These are phyloP conservation scores for Lordiphosa mommai DNA, from an alignment of 1,140 invertebrate species.

Conservation along the genomic window DNA sequence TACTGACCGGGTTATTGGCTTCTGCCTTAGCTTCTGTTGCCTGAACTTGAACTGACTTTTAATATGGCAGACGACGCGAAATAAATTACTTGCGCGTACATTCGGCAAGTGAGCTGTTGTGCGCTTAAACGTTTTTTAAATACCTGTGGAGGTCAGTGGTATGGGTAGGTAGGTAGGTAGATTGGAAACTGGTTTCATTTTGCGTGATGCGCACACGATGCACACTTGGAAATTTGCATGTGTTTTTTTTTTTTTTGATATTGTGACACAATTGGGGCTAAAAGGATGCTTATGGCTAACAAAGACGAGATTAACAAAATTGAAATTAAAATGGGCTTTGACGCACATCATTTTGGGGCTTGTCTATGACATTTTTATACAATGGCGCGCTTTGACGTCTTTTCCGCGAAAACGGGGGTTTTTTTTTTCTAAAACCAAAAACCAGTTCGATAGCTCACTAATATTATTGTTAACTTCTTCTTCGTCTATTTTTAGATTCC, in stretches of 20 bases:
- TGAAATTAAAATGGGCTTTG: not conserved
- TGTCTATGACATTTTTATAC: too few species aligned
- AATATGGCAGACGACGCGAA: slow-evolving; percentile 22
- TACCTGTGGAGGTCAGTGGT: slow-evolving; percentile 56
- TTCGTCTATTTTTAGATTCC: slow-evolving; percentile 65
- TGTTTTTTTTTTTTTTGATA: slow-evolving; percentile 18
- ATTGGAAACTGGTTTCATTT: slow-evolving; percentile 59
- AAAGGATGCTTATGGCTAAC: not conserved
- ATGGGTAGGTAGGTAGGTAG: slow-evolving; percentile 2
- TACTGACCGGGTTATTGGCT: slow-evolving; percentile 44
- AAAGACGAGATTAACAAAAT: not conserved
- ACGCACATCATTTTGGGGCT: not conserved
- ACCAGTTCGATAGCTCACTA: slow-evolving; percentile 39
- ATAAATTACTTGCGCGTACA: slow-evolving; percentile 27
- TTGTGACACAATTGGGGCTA: slow-evolving; percentile 21
- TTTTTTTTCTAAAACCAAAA: slow-evolving; percentile 15
- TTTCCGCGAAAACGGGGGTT: slow-evolving; percentile 43
- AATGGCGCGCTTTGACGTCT: slow-evolving; percentile 7
- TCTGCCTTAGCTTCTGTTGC: slow-evolving; percentile 20
- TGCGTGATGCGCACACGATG: slow-evolving; percentile 17
- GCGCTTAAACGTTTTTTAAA: slow-evolving; percentile 34
- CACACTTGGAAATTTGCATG: slow-evolving; percentile 41
- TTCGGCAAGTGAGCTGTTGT: slow-evolving; percentile 30
- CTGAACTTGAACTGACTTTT: slow-evolving; percentile 43
- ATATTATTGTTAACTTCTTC: slow-evolving; percentile 18